Conservation (phyloP, 2,797 vertebrate species). For the Galago senegalensis region DNA sequence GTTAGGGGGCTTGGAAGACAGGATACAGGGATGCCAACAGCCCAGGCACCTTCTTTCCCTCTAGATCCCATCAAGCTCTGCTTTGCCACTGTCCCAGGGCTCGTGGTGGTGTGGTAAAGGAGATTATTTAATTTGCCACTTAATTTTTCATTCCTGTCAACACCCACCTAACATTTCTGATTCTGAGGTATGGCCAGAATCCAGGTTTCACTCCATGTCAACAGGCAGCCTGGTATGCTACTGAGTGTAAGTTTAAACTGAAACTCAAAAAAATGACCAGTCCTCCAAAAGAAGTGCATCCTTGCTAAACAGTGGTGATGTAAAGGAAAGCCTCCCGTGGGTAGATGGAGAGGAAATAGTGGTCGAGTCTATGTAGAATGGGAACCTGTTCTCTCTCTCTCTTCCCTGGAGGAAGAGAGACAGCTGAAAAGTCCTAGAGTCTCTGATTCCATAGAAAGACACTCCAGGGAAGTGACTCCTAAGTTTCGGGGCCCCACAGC, state of each 20-base stretch:
- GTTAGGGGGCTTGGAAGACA: background rate
- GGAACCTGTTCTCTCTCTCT: background rate
- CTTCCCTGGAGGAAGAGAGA: background rate
- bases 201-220: background rate
- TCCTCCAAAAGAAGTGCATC: background rate
- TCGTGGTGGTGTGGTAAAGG: background rate
- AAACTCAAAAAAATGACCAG: background rate
- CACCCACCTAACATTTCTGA: background rate
- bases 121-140: background rate
- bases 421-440: background rate
- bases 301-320: background rate
- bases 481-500: background rate
- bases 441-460: slow-evolving; percentile 13
- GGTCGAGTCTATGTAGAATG: rapidly evolving
- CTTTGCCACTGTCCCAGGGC: background rate
- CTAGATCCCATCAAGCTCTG: background rate
- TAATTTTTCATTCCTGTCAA: background rate
- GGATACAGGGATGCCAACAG: background rate
- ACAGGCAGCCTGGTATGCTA: background rate
- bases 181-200: background rate
- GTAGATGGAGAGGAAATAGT: background rate
- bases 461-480: background rate
- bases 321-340: background rate
- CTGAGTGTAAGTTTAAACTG: background rate
- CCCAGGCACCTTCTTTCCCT: background rate